Evolutionary conservation across 2,797 vertebrate species (phyloP).

Genomic region (Acrossocheilus fasciatus): DNA sequence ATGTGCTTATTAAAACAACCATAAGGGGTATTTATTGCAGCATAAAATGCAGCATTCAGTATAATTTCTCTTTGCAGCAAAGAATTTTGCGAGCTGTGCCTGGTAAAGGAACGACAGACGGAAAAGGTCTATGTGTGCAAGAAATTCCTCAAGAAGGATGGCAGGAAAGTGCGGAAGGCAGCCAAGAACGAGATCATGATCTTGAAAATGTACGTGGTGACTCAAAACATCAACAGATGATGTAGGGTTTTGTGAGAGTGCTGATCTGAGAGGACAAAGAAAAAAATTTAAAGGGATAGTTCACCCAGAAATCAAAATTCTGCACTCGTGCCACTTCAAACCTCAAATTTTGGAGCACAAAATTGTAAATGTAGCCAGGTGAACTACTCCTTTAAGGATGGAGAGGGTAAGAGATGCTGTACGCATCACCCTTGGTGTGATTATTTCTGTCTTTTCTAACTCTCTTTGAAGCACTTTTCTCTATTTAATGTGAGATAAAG

Average conservation of each 20-base stretch:
- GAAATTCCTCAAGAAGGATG: slow-evolving; percentile 91
- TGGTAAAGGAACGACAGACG: slow-evolving; percentile 86
- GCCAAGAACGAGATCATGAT: slow-evolving; percentile 92
- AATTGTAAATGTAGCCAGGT: background rate
- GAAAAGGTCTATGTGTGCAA: slow-evolving; percentile 88
- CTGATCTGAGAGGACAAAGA: slow-evolving; percentile 25
- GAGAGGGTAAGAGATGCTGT: slow-evolving; percentile 15
- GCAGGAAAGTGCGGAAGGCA: slow-evolving; percentile 87
- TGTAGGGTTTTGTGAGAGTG: slow-evolving; percentile 51
- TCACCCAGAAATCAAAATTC: background rate
- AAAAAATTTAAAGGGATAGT: slow-evolving; percentile 18
- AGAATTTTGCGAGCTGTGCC: slow-evolving; percentile 90
- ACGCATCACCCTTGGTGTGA: slow-evolving; percentile 1
- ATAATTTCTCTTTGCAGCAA: slow-evolving; percentile 74
- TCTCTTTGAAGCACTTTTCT: slow-evolving; percentile 46
- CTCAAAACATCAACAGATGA: slow-evolving; percentile 55
- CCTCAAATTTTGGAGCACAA: background rate
- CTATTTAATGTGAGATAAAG: slow-evolving; percentile 47
- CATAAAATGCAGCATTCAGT: slow-evolving; percentile 15
- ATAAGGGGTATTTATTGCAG: background rate
- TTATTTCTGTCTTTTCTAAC: slow-evolving; percentile 34
- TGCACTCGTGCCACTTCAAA: background rate
- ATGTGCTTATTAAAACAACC: background rate
- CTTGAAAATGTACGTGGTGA: slow-evolving; percentile 85
- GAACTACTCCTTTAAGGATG: background rate